Conservation (phyloP, 2,888 invertebrate species). For the Lithodes maja region DNA sequence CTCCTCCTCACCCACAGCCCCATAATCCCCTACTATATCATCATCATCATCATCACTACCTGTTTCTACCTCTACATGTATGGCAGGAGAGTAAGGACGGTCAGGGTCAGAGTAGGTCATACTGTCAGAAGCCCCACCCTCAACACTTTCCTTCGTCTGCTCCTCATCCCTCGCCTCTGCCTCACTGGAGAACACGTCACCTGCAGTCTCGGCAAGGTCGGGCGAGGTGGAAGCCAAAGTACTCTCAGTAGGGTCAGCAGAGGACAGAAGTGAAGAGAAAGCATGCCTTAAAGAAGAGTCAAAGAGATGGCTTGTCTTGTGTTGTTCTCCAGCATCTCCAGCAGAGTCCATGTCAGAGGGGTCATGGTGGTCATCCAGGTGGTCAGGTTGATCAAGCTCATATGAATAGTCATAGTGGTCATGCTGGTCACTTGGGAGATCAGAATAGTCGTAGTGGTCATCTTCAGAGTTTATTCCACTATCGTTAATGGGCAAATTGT, state of each 20-base stretch:
- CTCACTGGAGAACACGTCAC: not conserved
- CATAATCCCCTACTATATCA: not conserved
- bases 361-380: not conserved
- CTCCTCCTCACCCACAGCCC: not conserved
- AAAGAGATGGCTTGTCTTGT: not conserved
- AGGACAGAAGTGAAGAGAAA: not conserved
- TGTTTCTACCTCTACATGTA: constrained; percentile 10
- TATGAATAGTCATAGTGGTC: not conserved
- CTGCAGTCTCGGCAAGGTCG: not conserved
- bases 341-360: not conserved
- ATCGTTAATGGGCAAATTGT: not conserved
- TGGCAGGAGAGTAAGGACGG: not conserved
- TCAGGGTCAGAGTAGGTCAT: not conserved
- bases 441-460: constrained; percentile 12
- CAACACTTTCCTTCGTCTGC: not conserved
- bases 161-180: not conserved
- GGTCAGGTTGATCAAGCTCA: not conserved
- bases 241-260: not conserved
- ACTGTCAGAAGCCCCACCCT: not conserved
- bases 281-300: not conserved
- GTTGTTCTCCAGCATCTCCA: not conserved
- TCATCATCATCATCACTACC: not conserved
- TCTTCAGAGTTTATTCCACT: not conserved
- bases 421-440: not conserved
- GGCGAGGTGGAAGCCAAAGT: not conserved